Conservation (phyloP, 2,113 vertebrate species). For the Sylvietta virens region DNA sequence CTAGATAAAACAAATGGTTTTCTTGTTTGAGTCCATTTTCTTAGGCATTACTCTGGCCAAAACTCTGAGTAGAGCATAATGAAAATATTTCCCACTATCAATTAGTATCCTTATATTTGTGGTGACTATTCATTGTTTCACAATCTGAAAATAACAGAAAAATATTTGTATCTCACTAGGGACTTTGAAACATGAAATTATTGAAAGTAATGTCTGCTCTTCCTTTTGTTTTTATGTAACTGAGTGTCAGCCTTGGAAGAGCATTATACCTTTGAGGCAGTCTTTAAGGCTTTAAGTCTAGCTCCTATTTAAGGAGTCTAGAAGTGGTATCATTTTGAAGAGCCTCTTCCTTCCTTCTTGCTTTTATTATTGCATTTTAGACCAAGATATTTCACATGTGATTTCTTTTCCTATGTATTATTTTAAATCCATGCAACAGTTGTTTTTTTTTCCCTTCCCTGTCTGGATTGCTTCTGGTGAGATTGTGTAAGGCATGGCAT, state of each 20-base stretch:
- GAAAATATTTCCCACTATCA: not conserved
- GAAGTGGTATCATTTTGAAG: not conserved
- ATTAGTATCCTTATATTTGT: not conserved
- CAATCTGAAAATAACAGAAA: not conserved
- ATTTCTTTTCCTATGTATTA: not conserved
- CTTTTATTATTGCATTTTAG: not conserved
- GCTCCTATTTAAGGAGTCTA: not conserved
- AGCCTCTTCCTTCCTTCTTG: not conserved
- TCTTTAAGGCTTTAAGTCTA: not conserved
- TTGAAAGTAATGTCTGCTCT: not conserved
- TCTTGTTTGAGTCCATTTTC: not conserved
- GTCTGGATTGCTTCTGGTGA: not conserved
- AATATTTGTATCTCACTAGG: not conserved
- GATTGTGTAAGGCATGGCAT: not conserved
- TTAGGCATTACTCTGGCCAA: not conserved
- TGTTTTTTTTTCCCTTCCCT: not conserved
- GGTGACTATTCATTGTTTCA: not conserved
- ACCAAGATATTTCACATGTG: not conserved
- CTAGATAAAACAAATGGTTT: not conserved
- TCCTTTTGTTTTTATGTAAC: not conserved
- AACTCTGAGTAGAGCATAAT: not conserved
- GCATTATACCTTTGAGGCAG: not conserved
- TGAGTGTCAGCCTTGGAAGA: not conserved
- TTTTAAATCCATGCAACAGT: not conserved
- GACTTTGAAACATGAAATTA: not conserved